Evolutionary conservation across 1,140 invertebrate species (phyloP), one percentile per base, ranked within the genome.

Genomic region (Ceratosolen solmsi): DNA sequence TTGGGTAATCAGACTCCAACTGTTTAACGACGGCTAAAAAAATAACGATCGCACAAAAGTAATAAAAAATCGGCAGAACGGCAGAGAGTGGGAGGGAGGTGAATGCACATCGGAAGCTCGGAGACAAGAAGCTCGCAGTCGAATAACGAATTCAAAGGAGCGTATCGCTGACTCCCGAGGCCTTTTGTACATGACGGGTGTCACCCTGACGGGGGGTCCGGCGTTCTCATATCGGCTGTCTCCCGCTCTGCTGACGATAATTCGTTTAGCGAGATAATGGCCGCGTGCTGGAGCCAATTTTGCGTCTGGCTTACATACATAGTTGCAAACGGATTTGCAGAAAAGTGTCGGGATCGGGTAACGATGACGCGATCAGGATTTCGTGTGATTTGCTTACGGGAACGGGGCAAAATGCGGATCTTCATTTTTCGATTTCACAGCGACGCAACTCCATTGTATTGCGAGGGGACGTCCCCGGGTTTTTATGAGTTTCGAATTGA

Each of bases 71-170:
- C 2, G 70, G 5, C 36, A 51, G 25, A 41, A 51, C 2, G 65
- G 20, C 4, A 1, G 2, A 17, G 20, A 25, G 70, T n/a, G 8
- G 11, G 27, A 20, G 49, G 1, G 65, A 25, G 17, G 46, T 30
- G 46, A 46, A 46, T 71, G 38, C 68, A 8, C 68, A 71, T 71
- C 25, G 68, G 68, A 71, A 71, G 25, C 7, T 38, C n/a, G 30
- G 71, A 51, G 49, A 73, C 27, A 73, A 72, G 46, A 56, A 54
- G 46, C 30, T 22, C n/a, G 49, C 71, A 27, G 33, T 73, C 27
- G 71, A 73, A 73, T 73, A 56, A 73, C 49, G 49, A 73, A 73
- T 73, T 73, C 49, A 73, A 73, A 56, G 71, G 49, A 46, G 71
- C 71, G 71, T 49, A 73, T 73, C 71, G 71, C 49, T 73, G 71